phyloP scores from a whole-genome alignment of 2,113 vertebrate genomes.

The Equus quagga region DNA sequence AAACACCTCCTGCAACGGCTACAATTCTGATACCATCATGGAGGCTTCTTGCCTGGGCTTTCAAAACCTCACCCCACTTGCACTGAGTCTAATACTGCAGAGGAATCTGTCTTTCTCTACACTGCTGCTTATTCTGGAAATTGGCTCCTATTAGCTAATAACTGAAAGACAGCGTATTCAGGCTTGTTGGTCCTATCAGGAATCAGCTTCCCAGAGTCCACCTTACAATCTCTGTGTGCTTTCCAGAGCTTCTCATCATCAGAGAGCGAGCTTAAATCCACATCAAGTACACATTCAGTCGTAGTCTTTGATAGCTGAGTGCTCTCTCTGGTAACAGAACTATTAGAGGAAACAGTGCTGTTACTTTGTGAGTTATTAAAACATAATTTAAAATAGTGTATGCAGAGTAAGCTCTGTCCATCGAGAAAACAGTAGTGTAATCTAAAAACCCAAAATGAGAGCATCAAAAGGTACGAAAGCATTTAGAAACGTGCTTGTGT shows the following conservation, averaged over 20 bases:
- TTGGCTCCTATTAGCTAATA: background rate
- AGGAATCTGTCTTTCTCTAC: background rate
- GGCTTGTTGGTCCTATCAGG: background rate
- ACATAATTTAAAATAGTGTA: background rate
- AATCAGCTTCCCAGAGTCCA: background rate
- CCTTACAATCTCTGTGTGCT: background rate
- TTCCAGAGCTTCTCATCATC: background rate
- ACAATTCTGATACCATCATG: fast-evolving
- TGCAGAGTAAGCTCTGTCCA: background rate
- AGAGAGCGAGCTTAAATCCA: background rate
- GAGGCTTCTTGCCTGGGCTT: background rate
- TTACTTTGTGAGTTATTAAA: background rate
- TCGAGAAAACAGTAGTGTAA: background rate
- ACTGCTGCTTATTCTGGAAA: background rate
- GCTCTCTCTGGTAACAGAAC: background rate
- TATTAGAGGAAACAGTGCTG: background rate
- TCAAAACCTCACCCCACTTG: background rate
- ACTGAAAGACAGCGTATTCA: background rate
- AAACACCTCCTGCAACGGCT: background rate
- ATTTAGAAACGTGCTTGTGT: background rate
- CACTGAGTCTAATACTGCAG: fast-evolving
- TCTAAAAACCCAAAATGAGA: background rate
- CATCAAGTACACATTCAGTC: no score
- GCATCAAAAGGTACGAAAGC: background rate
- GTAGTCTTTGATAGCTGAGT: background rate